A percentile compares a stretch with the other conserved stretches of the same genome.
phyloP scores from a whole-genome alignment of 2,113 vertebrate genomes.

The Pterocles burchelli region DNA sequence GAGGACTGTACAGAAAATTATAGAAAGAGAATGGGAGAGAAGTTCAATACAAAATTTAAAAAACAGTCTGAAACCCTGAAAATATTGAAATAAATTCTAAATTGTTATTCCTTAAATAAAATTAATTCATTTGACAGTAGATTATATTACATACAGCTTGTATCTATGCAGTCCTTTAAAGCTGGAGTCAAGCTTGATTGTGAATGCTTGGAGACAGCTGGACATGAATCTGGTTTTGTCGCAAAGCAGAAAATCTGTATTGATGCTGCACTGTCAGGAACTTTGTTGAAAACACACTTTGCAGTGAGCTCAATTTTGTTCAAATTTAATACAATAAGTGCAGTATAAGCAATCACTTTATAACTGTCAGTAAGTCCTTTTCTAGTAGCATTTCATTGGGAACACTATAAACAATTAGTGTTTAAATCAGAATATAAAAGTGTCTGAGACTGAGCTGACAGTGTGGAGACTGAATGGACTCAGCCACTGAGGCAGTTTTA shows the following conservation, averaged over 20 bases:
- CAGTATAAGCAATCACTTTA: not conserved
- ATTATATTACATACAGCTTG: too few species aligned
- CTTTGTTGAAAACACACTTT: not conserved
- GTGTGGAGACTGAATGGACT: too few species aligned
- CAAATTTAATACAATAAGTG: not conserved
- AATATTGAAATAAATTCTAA: not conserved
- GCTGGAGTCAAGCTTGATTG: not conserved
- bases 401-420: not conserved
- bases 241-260: not conserved
- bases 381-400: not conserved
- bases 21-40: not conserved
- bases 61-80: not conserved
- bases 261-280: accelerated
- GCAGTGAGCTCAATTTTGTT: not conserved
- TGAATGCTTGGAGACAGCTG: not conserved
- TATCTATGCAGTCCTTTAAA: not conserved
- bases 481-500: too few species aligned
- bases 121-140: accelerated
- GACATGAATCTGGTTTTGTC: not conserved
- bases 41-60: not conserved
- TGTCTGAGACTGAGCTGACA: not conserved
- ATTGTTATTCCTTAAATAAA: not conserved
- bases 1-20: not conserved
- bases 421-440: not conserved
- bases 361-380: not conserved